phyloP scores from a whole-genome alignment of 2,113 vertebrate species.

The Chaetodon auriga region DNA sequence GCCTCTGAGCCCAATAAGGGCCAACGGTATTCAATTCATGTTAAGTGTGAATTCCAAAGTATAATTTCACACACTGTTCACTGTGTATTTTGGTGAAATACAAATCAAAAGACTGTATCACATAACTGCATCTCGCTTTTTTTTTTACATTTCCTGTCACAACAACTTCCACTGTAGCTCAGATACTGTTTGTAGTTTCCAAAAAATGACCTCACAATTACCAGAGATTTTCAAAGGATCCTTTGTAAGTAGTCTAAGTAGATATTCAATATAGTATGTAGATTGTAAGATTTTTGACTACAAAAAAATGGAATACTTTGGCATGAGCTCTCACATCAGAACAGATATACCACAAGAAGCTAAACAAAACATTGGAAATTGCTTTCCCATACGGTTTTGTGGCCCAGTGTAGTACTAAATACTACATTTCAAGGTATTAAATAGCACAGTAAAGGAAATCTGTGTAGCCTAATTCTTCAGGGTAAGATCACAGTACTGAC shows the following conservation, averaged over 20 bases:
- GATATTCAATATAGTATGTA: background rate
- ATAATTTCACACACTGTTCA: constrained; percentile 20
- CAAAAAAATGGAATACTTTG: background rate
- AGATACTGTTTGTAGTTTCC: background rate
- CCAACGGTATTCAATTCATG: constrained; percentile 47
- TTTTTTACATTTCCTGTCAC: background rate
- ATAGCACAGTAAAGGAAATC: background rate
- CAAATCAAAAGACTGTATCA: background rate
- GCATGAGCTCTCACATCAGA: background rate
- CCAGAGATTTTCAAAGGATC: background rate
- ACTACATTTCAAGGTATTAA: background rate
- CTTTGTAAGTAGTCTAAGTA: background rate
- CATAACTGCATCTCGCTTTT: background rate
- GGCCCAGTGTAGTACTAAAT: background rate
- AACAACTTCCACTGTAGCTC: background rate
- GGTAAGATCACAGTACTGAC: background rate
- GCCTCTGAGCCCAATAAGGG: constrained; percentile 49
- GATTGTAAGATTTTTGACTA: background rate
- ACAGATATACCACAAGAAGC: background rate
- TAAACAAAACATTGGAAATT: background rate
- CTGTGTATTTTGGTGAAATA: background rate
- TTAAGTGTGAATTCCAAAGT: constrained; percentile 46
- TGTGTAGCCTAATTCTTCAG: background rate
- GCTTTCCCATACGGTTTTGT: background rate
- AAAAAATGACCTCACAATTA: background rate